A percentile compares a stretch with the other conserved stretches of the same genome.
Conservation (phyloP, 2,888 invertebrate species). For the Drosophila differens region DNA sequence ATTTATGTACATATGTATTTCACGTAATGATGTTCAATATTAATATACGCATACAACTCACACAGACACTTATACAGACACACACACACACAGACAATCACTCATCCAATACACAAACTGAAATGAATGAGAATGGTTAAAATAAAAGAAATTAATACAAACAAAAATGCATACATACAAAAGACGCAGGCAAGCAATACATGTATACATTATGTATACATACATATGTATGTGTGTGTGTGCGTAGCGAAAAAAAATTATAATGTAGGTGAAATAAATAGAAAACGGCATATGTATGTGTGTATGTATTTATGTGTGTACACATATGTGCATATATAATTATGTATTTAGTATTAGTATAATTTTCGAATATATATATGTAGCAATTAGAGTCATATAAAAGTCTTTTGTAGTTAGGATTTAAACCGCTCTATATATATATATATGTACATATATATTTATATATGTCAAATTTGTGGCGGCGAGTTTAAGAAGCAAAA, state of each 20-base stretch:
- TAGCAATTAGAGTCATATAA: neutral
- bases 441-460: neutral
- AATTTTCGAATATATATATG: neutral
- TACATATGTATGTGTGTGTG: neutral
- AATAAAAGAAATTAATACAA: neutral
- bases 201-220: no score
- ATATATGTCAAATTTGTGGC: neutral
- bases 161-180: conserved; percentile 3
- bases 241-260: neutral
- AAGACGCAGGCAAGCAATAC: neutral
- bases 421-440: neutral
- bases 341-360: conserved; percentile 3
- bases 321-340: neutral
- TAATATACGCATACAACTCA: conserved; percentile 30
- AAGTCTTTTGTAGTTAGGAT: conserved; percentile 6
- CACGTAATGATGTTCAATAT: conserved; percentile 49
- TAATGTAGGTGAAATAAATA: neutral
- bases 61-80: conserved; percentile 8
- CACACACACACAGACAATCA: conserved; percentile 7
- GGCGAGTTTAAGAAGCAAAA: neutral
- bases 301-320: neutral
- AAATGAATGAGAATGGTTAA: neutral
- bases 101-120: neutral
- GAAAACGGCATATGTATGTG: neutral
- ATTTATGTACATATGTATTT: conserved; percentile 19